Conservation (phyloP, 2,888 invertebrate species). For the Magallana nippona region DNA sequence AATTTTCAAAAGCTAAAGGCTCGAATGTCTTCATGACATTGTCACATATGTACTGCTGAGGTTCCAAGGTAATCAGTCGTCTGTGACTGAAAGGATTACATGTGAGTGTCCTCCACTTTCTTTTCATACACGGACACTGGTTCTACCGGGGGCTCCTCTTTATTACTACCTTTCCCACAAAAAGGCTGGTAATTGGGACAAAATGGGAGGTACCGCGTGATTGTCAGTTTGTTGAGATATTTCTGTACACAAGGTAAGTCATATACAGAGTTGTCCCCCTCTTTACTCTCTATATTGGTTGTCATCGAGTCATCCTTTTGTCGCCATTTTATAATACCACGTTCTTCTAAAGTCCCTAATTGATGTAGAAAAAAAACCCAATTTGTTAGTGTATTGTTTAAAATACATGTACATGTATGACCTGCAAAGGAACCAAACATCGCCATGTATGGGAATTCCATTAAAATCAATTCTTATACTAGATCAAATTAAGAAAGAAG, state of each 20-base stretch:
- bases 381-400: too few relatives aligned
- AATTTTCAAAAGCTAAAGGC: too few relatives aligned
- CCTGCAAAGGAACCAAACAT: too few relatives aligned
- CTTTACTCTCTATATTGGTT: not conserved
- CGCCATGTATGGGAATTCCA: too few relatives aligned
- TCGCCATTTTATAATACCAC: constrained; percentile 88
- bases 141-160: too few relatives aligned
- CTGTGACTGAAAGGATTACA: not conserved
- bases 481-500: not conserved
- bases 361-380: constrained; percentile 47
- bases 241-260: constrained; percentile 70
- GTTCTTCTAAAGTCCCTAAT: constrained; percentile 86
- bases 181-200: constrained; percentile 55
- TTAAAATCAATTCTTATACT: too few relatives aligned
- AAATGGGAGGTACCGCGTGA: constrained; percentile 64
- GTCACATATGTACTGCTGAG: too few relatives aligned
- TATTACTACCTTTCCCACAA: not conserved
- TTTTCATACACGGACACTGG: not conserved
- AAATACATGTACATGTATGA: too few relatives aligned
- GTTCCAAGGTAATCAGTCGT: too few relatives aligned
- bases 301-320: constrained; percentile 37
- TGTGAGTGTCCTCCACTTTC: not conserved
- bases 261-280: constrained; percentile 74
- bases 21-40: too few relatives aligned
- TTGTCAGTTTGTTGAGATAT: constrained; percentile 59